A percentile compares a stretch with the other conserved stretches of the same genome.
phyloP scores from a whole-genome alignment of 2,113 vertebrate genomes.

The Onychorhynchus coronatus region DNA sequence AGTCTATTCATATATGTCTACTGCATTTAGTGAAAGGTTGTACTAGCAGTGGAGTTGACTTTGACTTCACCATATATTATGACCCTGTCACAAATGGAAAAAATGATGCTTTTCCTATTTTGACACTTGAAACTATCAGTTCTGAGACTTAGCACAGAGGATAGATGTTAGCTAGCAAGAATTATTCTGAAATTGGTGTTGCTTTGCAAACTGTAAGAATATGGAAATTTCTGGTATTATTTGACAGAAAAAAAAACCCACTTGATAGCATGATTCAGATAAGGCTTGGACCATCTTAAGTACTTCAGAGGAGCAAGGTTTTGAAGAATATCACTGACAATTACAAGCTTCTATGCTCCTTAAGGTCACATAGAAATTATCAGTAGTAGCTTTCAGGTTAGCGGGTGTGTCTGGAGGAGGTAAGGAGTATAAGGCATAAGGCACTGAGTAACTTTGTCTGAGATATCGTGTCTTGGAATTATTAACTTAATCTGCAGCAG shows the following conservation, averaged over 20 bases:
- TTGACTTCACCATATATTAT: neutral
- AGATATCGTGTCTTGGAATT: neutral
- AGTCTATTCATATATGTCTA: neutral
- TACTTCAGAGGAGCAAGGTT: neutral
- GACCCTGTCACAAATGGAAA: constrained; percentile 23
- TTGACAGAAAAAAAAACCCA: neutral
- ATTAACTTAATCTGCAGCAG: neutral
- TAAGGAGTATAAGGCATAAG: neutral
- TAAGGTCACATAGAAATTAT: neutral
- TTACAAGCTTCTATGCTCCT: neutral
- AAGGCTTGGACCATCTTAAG: neutral
- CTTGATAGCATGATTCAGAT: neutral
- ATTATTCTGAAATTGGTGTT: constrained; percentile 17
- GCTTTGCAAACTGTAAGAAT: neutral
- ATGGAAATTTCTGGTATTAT: neutral
- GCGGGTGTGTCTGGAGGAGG: neutral
- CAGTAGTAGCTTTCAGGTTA: neutral
- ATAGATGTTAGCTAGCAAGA: neutral
- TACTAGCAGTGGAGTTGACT: neutral
- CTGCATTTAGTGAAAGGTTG: constrained; percentile 15
- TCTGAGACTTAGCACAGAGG: neutral
- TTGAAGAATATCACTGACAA: neutral
- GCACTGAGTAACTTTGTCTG: neutral
- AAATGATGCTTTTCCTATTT: constrained; percentile 1
- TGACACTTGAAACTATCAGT: neutral